Conservation (phyloP, 2,113 vertebrate genomes). For the Percopsis transmontana region DNA sequence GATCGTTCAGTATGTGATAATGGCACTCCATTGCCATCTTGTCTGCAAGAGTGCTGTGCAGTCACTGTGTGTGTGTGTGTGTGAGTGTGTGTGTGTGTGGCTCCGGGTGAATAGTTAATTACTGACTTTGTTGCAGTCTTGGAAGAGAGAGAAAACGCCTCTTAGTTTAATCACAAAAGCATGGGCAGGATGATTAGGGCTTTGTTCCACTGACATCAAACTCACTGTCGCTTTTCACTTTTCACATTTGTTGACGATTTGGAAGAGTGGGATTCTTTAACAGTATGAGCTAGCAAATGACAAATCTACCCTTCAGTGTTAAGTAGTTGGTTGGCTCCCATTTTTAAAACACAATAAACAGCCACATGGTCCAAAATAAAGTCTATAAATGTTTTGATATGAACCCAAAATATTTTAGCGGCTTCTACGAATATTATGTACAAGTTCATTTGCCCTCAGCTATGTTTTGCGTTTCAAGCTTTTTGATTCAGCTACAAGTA, state of each 20-base stretch:
- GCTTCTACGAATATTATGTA: too few relatives aligned
- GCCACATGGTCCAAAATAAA: neutral
- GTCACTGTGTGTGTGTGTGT: constrained; percentile 27
- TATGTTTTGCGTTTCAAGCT: neutral
- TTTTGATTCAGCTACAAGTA: constrained; percentile 25
- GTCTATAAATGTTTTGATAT: too few relatives aligned
- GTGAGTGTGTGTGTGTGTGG: constrained; percentile 29
- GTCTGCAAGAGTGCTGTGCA: constrained; percentile 27
- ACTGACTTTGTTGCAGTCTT: constrained; percentile 49
- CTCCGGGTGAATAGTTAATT: constrained; percentile 38
- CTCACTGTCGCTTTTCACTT: constrained; percentile 41
- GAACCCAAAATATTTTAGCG: too few relatives aligned
- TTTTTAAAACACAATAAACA: constrained; percentile 39
- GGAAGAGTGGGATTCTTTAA: constrained; percentile 24
- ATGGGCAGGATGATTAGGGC: constrained; percentile 37
- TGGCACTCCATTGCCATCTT: neutral
- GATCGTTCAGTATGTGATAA: too few relatives aligned
- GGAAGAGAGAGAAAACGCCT: constrained; percentile 44
- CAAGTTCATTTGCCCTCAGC: too few relatives aligned
- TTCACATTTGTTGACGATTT: constrained; percentile 26
- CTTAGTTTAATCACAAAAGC: constrained; percentile 45
- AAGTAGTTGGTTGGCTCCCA: constrained; percentile 35
- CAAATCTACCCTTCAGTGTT: constrained; percentile 34
- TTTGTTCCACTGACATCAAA: constrained; percentile 49
- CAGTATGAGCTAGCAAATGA: constrained; percentile 36